These are phyloP conservation scores for Solen grandis DNA, from an alignment of 1,140 invertebrate genomes.

Conservation along the genomic window DNA sequence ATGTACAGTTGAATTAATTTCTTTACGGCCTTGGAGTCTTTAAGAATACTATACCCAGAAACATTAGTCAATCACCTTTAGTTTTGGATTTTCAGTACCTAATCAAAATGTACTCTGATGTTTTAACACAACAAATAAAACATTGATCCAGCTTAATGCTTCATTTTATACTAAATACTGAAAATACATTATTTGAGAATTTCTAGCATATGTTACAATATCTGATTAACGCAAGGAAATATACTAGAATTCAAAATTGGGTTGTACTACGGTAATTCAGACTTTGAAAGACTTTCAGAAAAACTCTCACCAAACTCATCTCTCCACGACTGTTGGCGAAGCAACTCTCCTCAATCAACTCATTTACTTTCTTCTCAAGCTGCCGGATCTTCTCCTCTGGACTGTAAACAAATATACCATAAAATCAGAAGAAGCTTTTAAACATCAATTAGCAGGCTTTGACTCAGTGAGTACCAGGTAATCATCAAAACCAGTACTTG, in stretches of 20 bases:
- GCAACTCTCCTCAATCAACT: slow-evolving; percentile 92
- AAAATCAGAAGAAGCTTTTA: neutral
- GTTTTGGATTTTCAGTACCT: no score
- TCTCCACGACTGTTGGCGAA: slow-evolving; percentile 85
- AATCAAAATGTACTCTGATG: no score
- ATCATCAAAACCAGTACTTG: neutral
- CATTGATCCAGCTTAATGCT: no score
- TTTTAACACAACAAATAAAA: no score
- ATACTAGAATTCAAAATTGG: neutral
- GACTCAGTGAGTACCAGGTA: neutral
- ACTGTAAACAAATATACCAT: slow-evolving; percentile 81
- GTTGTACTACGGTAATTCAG: no score
- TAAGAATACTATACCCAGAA: no score
- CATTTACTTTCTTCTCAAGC: slow-evolving; percentile 90
- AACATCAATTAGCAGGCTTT: neutral
- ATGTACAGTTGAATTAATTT: no score
- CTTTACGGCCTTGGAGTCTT: no score
- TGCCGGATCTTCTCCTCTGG: slow-evolving; percentile 92
- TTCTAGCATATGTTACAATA: neutral
- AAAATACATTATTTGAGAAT: no score
- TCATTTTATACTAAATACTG: no score
- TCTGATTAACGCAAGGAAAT: neutral
- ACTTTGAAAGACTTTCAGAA: no score
- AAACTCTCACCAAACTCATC: slow-evolving; percentile 82
- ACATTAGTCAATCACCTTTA: no score